Evolutionary conservation across 2,888 invertebrate species (phyloP), one percentile per base, ranked within the genome.

Genomic region (Drosophila cognata): DNA sequence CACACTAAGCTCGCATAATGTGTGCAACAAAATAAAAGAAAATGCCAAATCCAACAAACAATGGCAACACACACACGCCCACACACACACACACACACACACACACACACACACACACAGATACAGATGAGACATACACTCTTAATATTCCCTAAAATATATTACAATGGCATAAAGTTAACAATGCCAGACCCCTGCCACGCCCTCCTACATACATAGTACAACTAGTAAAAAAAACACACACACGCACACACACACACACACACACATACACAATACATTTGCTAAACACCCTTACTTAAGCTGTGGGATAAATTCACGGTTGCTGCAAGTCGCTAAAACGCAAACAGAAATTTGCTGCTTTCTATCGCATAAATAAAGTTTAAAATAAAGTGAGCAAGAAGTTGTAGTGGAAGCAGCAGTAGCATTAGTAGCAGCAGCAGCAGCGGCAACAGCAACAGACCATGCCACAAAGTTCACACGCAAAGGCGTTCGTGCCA

Each of bases 361-460:
- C 78, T 82, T 88, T 82, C 82, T 66, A 83, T 81, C 84, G 86
- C 84, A 88, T 88, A 84, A 86, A 88, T 85, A 85, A 82, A 84
- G 88, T 84, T 88, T 85, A 83, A 84, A 84, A 88, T 85, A 84
- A 88, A 84, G 80, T 82, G 81, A 81, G 88, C 78, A 75, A 77
- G 71, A 88, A 88, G 80, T 71, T 62, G 65, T 50, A 61, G 57
- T 11, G 46, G 59, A 16, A 69, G 53, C 57, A 60, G 41, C 57
- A 57, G 52, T 1, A 51, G 58, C 31, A 66, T 28, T 6, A 63
- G 21, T 31, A 51, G 28, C 41, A 57, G 4, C 25, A 63, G 1
- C 11, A 53, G 7, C 58, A 58, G 8, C 41, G 66, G 13, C 51
- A 62, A 21, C 46, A 46, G 41, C 41, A 68, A 63, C 50, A n/a